These are phyloP conservation scores for Macrophya annulata DNA, from an alignment of 2,888 invertebrate genomes.

Conservation along the genomic window DNA sequence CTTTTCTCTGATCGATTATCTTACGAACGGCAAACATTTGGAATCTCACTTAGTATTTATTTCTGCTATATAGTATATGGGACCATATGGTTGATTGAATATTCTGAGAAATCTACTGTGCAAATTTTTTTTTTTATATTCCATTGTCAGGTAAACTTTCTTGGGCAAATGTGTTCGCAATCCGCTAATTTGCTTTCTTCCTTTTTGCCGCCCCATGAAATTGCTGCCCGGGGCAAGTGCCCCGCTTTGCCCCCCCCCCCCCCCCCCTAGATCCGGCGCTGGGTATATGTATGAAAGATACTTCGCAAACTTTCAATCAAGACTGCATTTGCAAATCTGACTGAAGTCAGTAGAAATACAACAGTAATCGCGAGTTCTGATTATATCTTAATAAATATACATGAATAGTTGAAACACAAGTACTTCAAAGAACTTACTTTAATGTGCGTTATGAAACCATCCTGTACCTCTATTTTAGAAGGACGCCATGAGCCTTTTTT, in stretches of 20 bases:
- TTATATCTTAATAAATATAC: background rate
- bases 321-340: background rate
- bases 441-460: no score
- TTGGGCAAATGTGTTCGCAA: constrained; percentile 13
- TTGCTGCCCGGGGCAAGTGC: constrained; percentile 21
- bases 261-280: constrained; percentile 25
- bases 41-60: no score
- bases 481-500: background rate
- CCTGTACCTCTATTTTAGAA: constrained; percentile 2
- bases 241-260: constrained; percentile 23
- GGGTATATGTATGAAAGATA: background rate
- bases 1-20: no score
- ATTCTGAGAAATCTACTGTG: background rate
- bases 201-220: constrained; percentile 31
- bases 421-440: background rate
- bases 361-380: background rate
- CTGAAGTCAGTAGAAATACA: no score
- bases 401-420: background rate
- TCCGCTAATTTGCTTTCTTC: constrained; percentile 23
- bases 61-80: no score
- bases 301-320: background rate
- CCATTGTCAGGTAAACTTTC: background rate
- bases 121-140: no score
- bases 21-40: no score
- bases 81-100: no score